Percentiles rank a stretch among this genome's conserved stretches.
Evolutionary conservation across 1,140 invertebrate genomes (phyloP).

Genomic region (Drosophila pectinifera): DNA sequence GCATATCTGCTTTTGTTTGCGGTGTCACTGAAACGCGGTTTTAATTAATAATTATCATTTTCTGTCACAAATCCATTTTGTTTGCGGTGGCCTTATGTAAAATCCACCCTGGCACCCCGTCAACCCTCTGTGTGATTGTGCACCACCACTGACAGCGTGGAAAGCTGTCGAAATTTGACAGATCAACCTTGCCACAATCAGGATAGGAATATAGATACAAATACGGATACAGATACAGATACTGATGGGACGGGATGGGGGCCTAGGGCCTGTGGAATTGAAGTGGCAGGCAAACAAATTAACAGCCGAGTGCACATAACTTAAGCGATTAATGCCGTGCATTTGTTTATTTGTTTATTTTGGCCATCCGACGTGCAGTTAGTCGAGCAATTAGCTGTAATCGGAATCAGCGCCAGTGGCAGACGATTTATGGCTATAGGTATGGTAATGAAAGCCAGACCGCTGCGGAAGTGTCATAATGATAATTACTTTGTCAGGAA

Average conservation of each 20-base stretch:
- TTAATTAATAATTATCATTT: slow-evolving; percentile 76
- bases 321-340: slow-evolving; percentile 34
- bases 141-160: slow-evolving; percentile 19
- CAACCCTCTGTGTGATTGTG: slow-evolving; percentile 20
- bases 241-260: neutral
- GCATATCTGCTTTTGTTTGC: slow-evolving; percentile 40
- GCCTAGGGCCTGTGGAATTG: neutral
- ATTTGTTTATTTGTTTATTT: slow-evolving; percentile 48
- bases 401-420: slow-evolving; percentile 34
- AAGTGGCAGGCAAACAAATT: slow-evolving; percentile 46
- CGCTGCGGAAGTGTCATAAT: slow-evolving; percentile 1
- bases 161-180: slow-evolving; percentile 37
- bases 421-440: slow-evolving; percentile 38
- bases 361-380: slow-evolving; percentile 40
- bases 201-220: neutral
- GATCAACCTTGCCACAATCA: slow-evolving; percentile 46
- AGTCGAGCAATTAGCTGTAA: slow-evolving; percentile 45
- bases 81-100: slow-evolving; percentile 43
- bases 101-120: neutral
- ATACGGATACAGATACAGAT: neutral
- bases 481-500: neutral
- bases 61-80: slow-evolving; percentile 38
- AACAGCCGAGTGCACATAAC: slow-evolving; percentile 40
- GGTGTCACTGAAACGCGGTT: slow-evolving; percentile 63
- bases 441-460: slow-evolving; percentile 17